These are phyloP conservation scores for Erannis defoliaria DNA, from an alignment of 2,888 invertebrate species.

Conservation along the genomic window DNA sequence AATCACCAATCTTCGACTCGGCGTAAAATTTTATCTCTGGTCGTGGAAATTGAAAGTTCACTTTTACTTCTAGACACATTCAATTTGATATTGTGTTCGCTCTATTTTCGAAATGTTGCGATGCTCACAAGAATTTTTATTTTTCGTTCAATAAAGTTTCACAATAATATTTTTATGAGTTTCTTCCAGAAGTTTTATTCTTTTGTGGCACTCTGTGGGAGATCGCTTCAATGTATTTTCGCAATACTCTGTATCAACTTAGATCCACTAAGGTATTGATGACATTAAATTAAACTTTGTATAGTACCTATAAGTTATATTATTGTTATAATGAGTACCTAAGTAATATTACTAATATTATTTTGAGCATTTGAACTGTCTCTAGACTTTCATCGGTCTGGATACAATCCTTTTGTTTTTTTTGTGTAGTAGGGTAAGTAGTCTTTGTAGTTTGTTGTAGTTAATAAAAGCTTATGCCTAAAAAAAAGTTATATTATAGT, in stretches of 20 bases:
- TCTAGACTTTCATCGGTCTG: too few species aligned
- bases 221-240: conserved; percentile 33
- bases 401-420: too few species aligned
- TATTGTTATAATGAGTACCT: neutral
- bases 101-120: conserved; percentile 3
- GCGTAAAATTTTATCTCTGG: neutral
- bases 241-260: conserved; percentile 27
- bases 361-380: too few species aligned
- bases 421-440: too few species aligned
- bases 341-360: too few species aligned
- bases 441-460: too few species aligned
- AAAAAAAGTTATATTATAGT: too few species aligned
- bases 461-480: too few species aligned
- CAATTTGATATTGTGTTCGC: neutral
- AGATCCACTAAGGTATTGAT: too few species aligned
- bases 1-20: too few species aligned
- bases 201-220: conserved; percentile 44
- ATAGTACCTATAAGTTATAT: neutral
- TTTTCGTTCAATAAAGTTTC: conserved; percentile 27
- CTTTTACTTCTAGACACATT: neutral
- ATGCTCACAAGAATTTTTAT: conserved; percentile 18
- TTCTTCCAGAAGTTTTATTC: conserved; percentile 37
- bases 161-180: conserved; percentile 28
- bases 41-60: neutral
- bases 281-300: conserved; percentile 38